phyloP scores from a whole-genome alignment of 2,797 vertebrate genomes.

The Poecilia gillii region DNA sequence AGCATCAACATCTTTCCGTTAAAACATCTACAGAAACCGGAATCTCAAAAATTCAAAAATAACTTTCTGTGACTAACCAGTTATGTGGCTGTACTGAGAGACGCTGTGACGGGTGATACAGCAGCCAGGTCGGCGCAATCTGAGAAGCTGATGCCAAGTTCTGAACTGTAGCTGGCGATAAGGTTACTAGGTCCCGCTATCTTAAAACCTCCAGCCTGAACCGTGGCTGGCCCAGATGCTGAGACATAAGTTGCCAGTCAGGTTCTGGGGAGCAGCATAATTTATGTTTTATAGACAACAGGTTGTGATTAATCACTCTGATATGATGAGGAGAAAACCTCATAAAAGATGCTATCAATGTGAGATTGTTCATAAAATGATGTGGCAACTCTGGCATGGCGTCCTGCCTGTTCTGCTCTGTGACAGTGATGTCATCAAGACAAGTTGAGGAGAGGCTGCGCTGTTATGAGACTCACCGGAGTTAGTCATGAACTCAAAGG shows the following conservation, averaged over 20 bases:
- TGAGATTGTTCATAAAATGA: constrained; percentile 17
- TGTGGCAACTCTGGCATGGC: not conserved
- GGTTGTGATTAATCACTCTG: constrained; percentile 52
- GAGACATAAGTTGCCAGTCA: constrained; percentile 49
- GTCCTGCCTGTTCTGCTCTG: not conserved
- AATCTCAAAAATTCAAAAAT: constrained; percentile 7
- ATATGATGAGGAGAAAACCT: constrained; percentile 38
- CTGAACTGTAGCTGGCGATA: not conserved
- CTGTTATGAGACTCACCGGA: constrained; percentile 83
- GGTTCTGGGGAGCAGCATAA: constrained; percentile 36
- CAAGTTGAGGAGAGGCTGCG: not conserved
- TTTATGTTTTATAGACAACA: constrained; percentile 50
- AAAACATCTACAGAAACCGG: constrained; percentile 11
- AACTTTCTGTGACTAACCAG: constrained; percentile 8
- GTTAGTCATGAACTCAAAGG: constrained; percentile 96
- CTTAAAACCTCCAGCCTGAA: constrained; percentile 17
- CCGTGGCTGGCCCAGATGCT: constrained; percentile 20
- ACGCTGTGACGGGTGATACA: constrained; percentile 6
- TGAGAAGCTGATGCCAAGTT: constrained; percentile 10
- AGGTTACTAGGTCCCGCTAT: not conserved
- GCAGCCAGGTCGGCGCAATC: not conserved
- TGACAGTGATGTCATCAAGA: constrained; percentile 14
- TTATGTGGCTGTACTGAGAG: constrained; percentile 6
- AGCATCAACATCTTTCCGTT: not conserved
- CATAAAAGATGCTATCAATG: constrained; percentile 47